Evolutionary conservation across 2,888 invertebrate genomes (phyloP).

Genomic region (Melieria omissa): DNA sequence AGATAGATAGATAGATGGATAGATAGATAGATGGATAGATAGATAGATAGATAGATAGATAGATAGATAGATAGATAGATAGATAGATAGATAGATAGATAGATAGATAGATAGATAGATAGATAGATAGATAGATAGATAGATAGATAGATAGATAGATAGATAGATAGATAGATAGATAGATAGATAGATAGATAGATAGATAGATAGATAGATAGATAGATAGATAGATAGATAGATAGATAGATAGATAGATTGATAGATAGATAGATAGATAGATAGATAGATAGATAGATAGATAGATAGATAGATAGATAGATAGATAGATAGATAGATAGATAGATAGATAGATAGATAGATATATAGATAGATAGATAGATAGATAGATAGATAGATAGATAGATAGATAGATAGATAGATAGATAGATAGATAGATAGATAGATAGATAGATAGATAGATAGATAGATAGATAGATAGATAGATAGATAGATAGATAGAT

Average conservation of each 20-base stretch:
- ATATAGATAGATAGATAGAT: too few relatives aligned
- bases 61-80: slow-evolving; percentile 1
- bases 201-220: slow-evolving; percentile 1
- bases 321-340: background rate
- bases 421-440: slow-evolving; percentile 1
- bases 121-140: slow-evolving; percentile 1
- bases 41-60: slow-evolving; percentile 1
- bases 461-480: slow-evolving; percentile 1
- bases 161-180: slow-evolving; percentile 1
- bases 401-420: slow-evolving; percentile 1
- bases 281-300: slow-evolving; percentile 1
- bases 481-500: slow-evolving; percentile 1
- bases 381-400: slow-evolving; percentile 1
- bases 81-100: slow-evolving; percentile 1
- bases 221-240: slow-evolving; percentile 1
- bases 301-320: background rate
- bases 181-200: slow-evolving; percentile 1
- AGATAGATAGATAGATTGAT: background rate
- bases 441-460: slow-evolving; percentile 1
- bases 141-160: slow-evolving; percentile 1
- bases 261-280: slow-evolving; percentile 1
- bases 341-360: too few relatives aligned
- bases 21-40: too few relatives aligned
- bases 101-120: slow-evolving; percentile 1
- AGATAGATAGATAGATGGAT: slow-evolving; percentile 1